Base-by-base conservation (phyloP, 2,113 vertebrate species). In the Sturnira hondurensis region DNA sequence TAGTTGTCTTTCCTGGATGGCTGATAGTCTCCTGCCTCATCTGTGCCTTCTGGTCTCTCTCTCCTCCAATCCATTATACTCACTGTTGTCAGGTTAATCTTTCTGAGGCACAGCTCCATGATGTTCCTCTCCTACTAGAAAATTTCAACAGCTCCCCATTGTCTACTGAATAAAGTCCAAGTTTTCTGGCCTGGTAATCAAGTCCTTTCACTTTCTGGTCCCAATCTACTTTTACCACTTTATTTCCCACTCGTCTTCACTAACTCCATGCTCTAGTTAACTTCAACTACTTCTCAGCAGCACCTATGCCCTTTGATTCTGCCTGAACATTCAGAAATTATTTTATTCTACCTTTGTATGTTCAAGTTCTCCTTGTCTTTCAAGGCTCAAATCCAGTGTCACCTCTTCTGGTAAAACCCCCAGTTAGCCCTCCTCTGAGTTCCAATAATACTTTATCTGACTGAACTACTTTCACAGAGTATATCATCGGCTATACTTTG, bases 1-100 rank as follows among this genome's bases (percentile, higher is more conserved):
- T 94, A 97, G 85, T 97, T 67, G 82, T 19, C 26, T 95, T 70
- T 89, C 50, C 74, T 86, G 77, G 77, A 96, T 68, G 33, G 38
- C 1, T 93, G 94, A 56, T 89, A 67, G 52, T 83, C 82, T 94
- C 78, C 84, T 47, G 80, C 33, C 84, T 91, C 87, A 76, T 86
- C 65, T 93, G 56, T 47, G 76, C 87, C 88, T 93, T 94, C 87
- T 68, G 82, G 80, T 94, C 68, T 89, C 77, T 94, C 77, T 50
- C 56, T 20, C 36, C 56, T 95, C 78, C 28, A 78, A 74, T 93
- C 77, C 78, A 61, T 91, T 96, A 92, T 94, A 70, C 58, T 93
- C 86, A 95, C 38, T 33, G 56, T 63, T 94, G 94, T 73, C 89
- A 97, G 96, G 96, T 96, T 96, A 95, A 97, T 96, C 94, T 97